Base-by-base conservation (phyloP, 1,140 invertebrate species). In the Bactericera cockerelli region DNA sequence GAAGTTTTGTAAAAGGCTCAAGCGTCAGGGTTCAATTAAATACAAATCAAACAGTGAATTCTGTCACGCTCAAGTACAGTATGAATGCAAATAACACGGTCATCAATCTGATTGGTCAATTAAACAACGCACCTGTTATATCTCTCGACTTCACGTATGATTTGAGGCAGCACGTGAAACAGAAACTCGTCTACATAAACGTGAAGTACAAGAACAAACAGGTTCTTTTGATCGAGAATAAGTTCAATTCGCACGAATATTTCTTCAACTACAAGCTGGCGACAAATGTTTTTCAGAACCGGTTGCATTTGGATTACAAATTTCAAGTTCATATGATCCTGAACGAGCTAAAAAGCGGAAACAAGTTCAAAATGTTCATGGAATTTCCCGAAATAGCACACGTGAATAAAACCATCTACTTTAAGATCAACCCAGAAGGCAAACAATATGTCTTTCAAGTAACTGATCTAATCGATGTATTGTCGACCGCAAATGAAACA, bases 251-350 rank as follows among this genome's bases (percentile, higher is more conserved):
- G 19, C 6, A 49, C n/a, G 42, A 49, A n/a, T 19, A 19, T 8
- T 10, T 19, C 19, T 8, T 49, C 22, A 49, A 19, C 22, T 49
- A 49, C 22, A 49, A 49, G 19, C 6, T 49, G 4, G 42, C 42
- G 3, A 6, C n/a, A 10, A 49, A 49, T 49, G n/a, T 16, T 6
- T n/a, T 49, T 22, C n/a, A 4, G 19, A 49, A 49, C 22, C n/a
- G 42, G 22, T n/a, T 49, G 6, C 42, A 49, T 49, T 49, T 49
- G 22, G 42, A 49, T 49, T 49, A 49, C 22, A 49, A 49, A n/a
- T 19, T 49, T 8, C 42, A 6, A n/a, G n/a, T 49, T 4, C n/a
- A 49, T n/a, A 16, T n/a, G 8, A 49, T 10, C 19, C 4, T 49
- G 3, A 49, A 49, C n/a, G 42, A 49, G 22, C 19, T 49, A 22